Evolutionary conservation across 2,888 invertebrate species (phyloP), one percentile per base, ranked within the genome.

Genomic region (Rugalucina vietnamica): DNA sequence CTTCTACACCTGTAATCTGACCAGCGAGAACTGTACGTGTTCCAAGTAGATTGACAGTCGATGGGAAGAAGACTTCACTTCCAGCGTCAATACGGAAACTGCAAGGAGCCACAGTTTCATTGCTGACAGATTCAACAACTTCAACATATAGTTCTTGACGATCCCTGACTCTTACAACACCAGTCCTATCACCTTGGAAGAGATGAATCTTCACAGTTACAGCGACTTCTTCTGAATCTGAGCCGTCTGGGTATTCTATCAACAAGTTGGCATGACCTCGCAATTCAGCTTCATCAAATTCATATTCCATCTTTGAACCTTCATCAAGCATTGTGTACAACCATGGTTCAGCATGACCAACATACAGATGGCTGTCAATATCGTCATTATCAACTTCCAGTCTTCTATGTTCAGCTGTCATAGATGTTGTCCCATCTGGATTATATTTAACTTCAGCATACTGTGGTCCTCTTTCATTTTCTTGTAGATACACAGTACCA

Each of bases 361-460:
- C 65, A 87, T 92, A 92, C 43, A 91, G 76, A 43, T 90, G 83
- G 24, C 80, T 76, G 79, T 92, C 92, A 60, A 89, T 75, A 72
- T 92, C 84, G 71, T 88, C 89, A 76, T 92, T 92, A 79, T 92
- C 88, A 5, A 91, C 81, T 70, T 90, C 88, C 5, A 92, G 74
- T 27, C 91, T 79, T 73, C 85, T 87, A 77, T 91, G 90, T 32
- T 84, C 76, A 4, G 91, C 91, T 39, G 85, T 83, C 2, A 60
- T 69, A 36, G 73, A 74, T 10, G 85, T 82, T 57, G 70, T 71
- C 60, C 89, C 88, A 0, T 69, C 49, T 36, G 60, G 65, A 76
- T 91, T 87, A 81, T 92, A 92, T 78, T 92, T 92, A 27, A 91
- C 85, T 39, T 91, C 91, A 14, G 91, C 90, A 82, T 92, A 92